Conservation (phyloP, 2,888 invertebrate species). For the Scelioninae gen. 1 region DNA sequence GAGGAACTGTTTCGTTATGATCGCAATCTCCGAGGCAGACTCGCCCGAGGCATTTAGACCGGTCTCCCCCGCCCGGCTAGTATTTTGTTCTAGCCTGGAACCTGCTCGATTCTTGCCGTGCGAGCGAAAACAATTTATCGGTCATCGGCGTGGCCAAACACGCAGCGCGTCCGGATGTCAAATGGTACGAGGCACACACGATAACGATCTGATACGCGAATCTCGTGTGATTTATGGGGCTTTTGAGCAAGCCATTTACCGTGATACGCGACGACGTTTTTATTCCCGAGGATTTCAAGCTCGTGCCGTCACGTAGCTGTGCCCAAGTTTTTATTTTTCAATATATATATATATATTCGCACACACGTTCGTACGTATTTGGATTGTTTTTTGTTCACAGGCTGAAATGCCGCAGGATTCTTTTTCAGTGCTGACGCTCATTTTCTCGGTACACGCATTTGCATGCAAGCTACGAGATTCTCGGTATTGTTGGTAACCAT, state of each 20-base stretch:
- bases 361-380: too few relatives aligned
- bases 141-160: slow-evolving; percentile 63
- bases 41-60: slow-evolving; percentile 77
- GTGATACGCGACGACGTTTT: slow-evolving; percentile 54
- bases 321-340: background rate
- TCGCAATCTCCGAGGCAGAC: slow-evolving; percentile 81
- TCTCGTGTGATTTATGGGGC: slow-evolving; percentile 67
- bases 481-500: background rate
- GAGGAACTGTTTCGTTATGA: slow-evolving; percentile 81
- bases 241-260: slow-evolving; percentile 41
- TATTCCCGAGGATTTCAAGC: slow-evolving; percentile 27
- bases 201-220: slow-evolving; percentile 56
- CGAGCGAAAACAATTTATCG: slow-evolving; percentile 66
- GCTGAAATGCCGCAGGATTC: slow-evolving; percentile 1
- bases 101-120: slow-evolving; percentile 44
- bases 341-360: slow-evolving; percentile 10
- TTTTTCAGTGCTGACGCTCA: slow-evolving; percentile 7
- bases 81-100: slow-evolving; percentile 55
- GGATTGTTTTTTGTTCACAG: too few relatives aligned
- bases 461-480: slow-evolving; percentile 28
- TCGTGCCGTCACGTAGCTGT: slow-evolving; percentile 48
- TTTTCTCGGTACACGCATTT: slow-evolving; percentile 29
- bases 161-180: slow-evolving; percentile 59
- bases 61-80: slow-evolving; percentile 56
- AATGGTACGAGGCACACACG: slow-evolving; percentile 46